A percentile compares a stretch with the other conserved stretches of the same genome.
These are phyloP conservation scores for Meiosimyza decipiens DNA, from an alignment of 2,888 invertebrate genomes.

Conservation along the genomic window DNA sequence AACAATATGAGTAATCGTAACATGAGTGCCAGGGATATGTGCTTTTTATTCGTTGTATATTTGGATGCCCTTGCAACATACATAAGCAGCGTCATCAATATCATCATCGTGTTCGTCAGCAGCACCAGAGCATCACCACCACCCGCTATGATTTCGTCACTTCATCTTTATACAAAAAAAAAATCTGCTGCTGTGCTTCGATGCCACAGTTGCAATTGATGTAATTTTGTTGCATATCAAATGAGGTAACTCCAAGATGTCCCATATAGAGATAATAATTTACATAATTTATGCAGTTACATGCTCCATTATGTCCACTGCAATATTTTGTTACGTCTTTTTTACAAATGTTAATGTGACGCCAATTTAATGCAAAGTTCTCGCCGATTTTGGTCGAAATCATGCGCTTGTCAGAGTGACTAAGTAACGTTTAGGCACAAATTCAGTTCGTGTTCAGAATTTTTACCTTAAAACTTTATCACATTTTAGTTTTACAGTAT, in stretches of 20 bases:
- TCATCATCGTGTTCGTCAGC: neutral
- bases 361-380: too few relatives aligned
- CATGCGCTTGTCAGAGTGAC: too few relatives aligned
- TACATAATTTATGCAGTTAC: too few relatives aligned
- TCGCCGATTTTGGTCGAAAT: too few relatives aligned
- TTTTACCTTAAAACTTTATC: too few relatives aligned
- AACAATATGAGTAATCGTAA: neutral
- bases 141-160: conserved; percentile 39
- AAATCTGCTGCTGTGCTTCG: neutral
- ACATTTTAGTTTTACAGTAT: too few relatives aligned
- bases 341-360: too few relatives aligned
- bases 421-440: too few relatives aligned
- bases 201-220: neutral
- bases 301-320: too few relatives aligned
- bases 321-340: too few relatives aligned
- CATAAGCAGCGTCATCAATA: neutral
- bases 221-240: conserved; percentile 6
- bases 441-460: too few relatives aligned
- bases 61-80: conserved; percentile 19
- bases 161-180: neutral
- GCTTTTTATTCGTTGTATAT: conserved; percentile 26
- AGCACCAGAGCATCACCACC: conserved; percentile 29
- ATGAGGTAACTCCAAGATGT: neutral
- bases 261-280: too few relatives aligned
- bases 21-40: neutral